Conservation (phyloP, 2,113 vertebrate genomes). For the Syngnathus typhle region DNA sequence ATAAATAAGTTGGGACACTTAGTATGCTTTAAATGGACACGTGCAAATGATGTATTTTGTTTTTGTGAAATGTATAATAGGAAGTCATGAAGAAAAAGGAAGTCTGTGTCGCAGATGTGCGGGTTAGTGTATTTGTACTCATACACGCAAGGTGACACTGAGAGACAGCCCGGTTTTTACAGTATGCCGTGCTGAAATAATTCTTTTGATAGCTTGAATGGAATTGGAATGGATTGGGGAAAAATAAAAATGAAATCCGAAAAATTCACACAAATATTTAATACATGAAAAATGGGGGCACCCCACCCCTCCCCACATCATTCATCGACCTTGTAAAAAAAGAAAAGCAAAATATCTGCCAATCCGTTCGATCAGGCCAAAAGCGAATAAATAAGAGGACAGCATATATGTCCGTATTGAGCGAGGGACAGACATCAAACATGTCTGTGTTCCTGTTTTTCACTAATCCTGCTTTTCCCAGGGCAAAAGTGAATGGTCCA, state of each 20-base stretch:
- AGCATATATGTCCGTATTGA: background rate
- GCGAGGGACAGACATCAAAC: background rate
- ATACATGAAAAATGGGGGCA: no score
- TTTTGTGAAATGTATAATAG: background rate
- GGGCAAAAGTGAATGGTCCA: constrained; percentile 50
- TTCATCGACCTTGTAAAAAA: no score
- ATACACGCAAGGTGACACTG: background rate
- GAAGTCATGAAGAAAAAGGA: background rate
- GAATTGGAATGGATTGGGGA: background rate
- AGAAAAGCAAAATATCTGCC: no score
- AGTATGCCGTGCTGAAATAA: background rate
- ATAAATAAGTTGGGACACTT: background rate
- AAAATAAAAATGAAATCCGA: background rate
- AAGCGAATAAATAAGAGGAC: background rate
- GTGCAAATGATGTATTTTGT: background rate
- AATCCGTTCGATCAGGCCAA: background rate
- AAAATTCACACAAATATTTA: no score
- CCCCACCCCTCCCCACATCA: no score
- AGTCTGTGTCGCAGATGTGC: background rate
- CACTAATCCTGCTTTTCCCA: constrained; percentile 32
- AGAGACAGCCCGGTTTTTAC: background rate
- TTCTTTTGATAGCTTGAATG: background rate
- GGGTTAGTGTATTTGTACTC: background rate
- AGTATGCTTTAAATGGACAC: background rate
- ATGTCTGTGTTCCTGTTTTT: constrained; percentile 20